Evolutionary conservation across 2,888 invertebrate genomes (phyloP).

Genomic region (Tupiocoris notatus): DNA sequence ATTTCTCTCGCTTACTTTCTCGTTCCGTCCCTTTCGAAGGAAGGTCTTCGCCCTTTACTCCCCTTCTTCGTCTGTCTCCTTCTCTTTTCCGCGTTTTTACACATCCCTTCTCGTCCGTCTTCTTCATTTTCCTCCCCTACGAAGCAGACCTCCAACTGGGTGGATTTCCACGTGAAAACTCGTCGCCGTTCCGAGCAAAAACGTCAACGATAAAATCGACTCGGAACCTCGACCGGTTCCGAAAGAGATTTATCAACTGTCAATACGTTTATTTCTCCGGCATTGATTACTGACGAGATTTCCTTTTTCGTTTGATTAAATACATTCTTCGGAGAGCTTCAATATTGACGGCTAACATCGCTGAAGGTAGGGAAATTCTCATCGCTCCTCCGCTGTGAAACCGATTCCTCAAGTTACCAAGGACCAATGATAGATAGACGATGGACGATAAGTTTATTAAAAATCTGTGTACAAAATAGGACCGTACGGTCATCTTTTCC

Average conservation of each 20-base stretch:
- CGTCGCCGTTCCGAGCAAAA: neutral
- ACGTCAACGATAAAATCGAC: neutral
- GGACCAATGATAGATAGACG: too few relatives aligned
- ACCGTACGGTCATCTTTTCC: too few relatives aligned
- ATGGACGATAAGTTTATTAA: too few relatives aligned
- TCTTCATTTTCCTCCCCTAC: neutral
- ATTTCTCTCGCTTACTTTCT: conserved; percentile 20
- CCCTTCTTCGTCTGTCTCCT: conserved; percentile 1
- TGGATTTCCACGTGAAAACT: neutral
- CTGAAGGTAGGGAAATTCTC: too few relatives aligned
- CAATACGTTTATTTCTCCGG: neutral
- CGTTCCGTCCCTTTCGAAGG: neutral
- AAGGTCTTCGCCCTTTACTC: neutral
- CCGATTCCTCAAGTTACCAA: too few relatives aligned
- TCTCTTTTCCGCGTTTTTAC: neutral
- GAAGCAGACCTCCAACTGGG: neutral
- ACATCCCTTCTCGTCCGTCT: neutral
- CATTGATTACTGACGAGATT: too few relatives aligned
- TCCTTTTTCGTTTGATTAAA: too few relatives aligned
- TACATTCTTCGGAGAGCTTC: too few relatives aligned
- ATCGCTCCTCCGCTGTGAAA: too few relatives aligned
- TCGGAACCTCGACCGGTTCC: neutral
- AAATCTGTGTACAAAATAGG: too few relatives aligned
- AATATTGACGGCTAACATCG: too few relatives aligned
- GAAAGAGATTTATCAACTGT: neutral